Evolutionary conservation across 2,113 vertebrate species (phyloP).

Genomic region (Pelecanoides urinatrix): DNA sequence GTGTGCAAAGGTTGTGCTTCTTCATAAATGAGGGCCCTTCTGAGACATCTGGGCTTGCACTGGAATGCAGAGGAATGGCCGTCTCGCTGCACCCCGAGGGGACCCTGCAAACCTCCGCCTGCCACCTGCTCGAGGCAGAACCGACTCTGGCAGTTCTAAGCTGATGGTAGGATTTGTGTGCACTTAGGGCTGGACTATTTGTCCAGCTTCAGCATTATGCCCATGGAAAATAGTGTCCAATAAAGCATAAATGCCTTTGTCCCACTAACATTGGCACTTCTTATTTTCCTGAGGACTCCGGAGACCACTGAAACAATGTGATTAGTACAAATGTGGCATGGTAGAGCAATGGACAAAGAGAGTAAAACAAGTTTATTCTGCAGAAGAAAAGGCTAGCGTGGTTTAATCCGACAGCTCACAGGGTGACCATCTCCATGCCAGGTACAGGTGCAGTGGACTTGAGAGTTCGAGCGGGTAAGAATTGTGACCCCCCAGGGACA

Average conservation of each 20-base stretch:
- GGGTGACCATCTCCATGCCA: neutral
- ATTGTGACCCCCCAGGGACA: neutral
- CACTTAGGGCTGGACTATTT: neutral
- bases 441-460: neutral
- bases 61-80: neutral
- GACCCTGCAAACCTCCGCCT: neutral
- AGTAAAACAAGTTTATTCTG: constrained; percentile 43
- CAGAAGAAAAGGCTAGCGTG: constrained; percentile 26
- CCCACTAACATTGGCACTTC: neutral
- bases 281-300: constrained; percentile 20
- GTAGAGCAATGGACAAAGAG: constrained; percentile 23
- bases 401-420: constrained; percentile 30
- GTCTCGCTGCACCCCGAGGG: accelerated
- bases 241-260: constrained; percentile 47
- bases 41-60: neutral
- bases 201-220: constrained; percentile 20
- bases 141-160: neutral
- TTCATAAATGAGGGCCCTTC: neutral
- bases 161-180: neutral
- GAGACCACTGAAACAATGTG: constrained; percentile 50
- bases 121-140: neutral
- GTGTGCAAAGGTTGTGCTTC: neutral
- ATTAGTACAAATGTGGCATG: constrained; percentile 46
- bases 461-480: neutral
- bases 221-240: neutral